Evolutionary conservation across 2,113 vertebrate species (phyloP).

Genomic region (Istiophorus platypterus): DNA sequence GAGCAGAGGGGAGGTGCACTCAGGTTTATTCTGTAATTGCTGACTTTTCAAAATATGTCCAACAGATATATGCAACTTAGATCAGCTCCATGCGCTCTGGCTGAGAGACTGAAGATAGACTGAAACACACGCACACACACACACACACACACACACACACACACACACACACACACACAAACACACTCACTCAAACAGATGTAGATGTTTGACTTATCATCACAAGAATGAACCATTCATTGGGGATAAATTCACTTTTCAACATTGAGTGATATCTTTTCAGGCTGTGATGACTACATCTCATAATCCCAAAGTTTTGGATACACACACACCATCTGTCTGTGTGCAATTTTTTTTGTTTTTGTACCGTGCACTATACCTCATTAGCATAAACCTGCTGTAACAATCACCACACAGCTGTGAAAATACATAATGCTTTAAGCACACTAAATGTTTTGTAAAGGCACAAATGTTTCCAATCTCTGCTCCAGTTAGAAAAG

Average conservation of each 20-base stretch:
- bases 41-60: background rate
- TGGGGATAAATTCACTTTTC: conserved; percentile 7
- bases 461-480: conserved; percentile 22
- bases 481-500: background rate
- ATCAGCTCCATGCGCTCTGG: background rate
- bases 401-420: conserved; percentile 25
- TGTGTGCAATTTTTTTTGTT: background rate
- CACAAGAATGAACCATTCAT: background rate
- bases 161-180: too few relatives aligned
- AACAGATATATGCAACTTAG: conserved; percentile 10
- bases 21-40: background rate
- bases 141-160: too few relatives aligned
- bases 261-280: background rate
- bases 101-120: background rate
- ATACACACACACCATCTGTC: background rate
- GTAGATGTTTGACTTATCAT: conserved; percentile 27
- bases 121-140: too few relatives aligned
- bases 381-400: background rate
- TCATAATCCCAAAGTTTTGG: background rate
- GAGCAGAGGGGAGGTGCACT: background rate
- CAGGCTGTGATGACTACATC: background rate
- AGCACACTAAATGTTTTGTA: background rate
- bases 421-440: conserved; percentile 22
- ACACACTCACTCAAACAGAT: background rate
- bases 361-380: background rate